A percentile compares a stretch with the other conserved stretches of the same genome.
Conservation (phyloP, 2,797 vertebrate species). For the Sebastes goodei region DNA sequence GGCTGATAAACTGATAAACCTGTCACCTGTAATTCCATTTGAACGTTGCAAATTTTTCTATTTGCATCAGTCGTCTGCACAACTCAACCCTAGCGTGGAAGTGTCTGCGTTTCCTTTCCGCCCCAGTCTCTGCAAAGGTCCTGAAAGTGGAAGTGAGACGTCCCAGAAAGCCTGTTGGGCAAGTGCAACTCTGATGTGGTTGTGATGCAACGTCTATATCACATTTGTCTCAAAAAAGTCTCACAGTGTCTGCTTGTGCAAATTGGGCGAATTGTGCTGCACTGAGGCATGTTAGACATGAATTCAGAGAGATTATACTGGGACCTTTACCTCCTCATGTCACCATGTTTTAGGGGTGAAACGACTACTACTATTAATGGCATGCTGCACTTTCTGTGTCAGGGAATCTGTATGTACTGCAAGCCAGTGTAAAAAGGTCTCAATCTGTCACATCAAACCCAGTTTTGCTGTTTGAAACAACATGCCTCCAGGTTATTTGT, state of each 20-base stretch:
- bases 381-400: not conserved
- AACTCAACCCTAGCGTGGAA: not conserved
- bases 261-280: not conserved
- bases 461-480: not conserved
- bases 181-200: constrained; percentile 24
- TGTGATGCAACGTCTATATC: constrained; percentile 18
- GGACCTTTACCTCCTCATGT: not conserved
- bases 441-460: not conserved
- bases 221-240: constrained; percentile 1
- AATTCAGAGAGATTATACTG: not conserved
- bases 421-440: not conserved
- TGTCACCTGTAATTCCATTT: not conserved
- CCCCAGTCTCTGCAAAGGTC: constrained; percentile 1
- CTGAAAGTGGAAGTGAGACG: constrained; percentile 75
- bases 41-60: not conserved
- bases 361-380: not conserved
- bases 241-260: not conserved
- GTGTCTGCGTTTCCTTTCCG: constrained; percentile 16
- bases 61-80: not conserved
- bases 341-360: not conserved
- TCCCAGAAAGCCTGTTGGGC: constrained; percentile 41
- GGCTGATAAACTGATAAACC: not conserved
- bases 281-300: not conserved
- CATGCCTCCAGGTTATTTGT: not conserved
- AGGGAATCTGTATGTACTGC: not conserved